These are phyloP conservation scores for Glyphotaelius pellucidus DNA, from an alignment of 2,888 invertebrate genomes.

Conservation along the genomic window DNA sequence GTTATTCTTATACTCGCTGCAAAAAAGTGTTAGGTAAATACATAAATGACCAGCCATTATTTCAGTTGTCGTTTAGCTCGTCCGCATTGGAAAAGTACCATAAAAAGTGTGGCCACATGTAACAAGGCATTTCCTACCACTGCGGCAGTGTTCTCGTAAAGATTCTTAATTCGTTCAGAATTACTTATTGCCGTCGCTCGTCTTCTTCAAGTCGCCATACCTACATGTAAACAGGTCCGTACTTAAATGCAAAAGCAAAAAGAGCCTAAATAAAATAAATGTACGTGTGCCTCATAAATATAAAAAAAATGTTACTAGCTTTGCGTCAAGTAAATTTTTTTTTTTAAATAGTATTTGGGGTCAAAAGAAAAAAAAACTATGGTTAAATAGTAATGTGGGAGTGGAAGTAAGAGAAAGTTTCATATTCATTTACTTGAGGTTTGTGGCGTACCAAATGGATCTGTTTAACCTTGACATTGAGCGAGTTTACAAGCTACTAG, in stretches of 20 bases:
- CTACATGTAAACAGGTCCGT: constrained; percentile 24
- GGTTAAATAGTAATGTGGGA: background rate
- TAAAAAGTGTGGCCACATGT: background rate
- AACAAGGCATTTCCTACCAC: background rate
- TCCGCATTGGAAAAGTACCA: background rate
- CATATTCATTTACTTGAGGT: background rate
- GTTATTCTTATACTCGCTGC: too few species aligned
- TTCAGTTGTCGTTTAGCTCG: background rate
- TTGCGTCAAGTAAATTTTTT: background rate
- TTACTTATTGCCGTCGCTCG: constrained; percentile 9
- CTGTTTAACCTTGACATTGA: too few species aligned
- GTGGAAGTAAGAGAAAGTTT: background rate
- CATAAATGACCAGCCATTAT: background rate
- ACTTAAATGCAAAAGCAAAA: background rate
- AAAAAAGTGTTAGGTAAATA: background rate
- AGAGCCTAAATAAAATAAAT: background rate
- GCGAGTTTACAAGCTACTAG: too few species aligned
- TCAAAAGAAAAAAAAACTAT: background rate
- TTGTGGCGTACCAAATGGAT: too few species aligned
- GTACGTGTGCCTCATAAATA: background rate
- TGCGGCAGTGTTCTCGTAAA: background rate
- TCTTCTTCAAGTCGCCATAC: constrained; percentile 26
- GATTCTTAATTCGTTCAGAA: background rate
- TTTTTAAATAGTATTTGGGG: background rate
- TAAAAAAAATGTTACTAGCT: background rate